phyloP scores from a whole-genome alignment of 1,140 invertebrate genomes.

The Hylaeus volcanicus region DNA sequence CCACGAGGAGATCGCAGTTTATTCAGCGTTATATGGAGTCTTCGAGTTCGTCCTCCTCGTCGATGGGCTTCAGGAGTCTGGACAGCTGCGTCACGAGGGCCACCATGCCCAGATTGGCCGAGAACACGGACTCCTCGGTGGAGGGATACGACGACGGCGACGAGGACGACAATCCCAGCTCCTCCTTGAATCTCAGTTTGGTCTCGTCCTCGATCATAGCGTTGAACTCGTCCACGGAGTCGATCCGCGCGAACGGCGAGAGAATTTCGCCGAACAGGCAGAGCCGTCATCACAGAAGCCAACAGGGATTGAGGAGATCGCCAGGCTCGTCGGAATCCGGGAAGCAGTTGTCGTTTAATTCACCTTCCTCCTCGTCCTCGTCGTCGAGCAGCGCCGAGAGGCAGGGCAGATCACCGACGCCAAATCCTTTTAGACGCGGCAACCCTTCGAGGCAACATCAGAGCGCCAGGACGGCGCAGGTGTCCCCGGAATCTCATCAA shows the following conservation, averaged over 20 bases:
- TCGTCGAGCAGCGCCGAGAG: slow-evolving; percentile 78
- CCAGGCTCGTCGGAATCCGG: slow-evolving; percentile 78
- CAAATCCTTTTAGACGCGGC: slow-evolving; percentile 72
- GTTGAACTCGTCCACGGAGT: slow-evolving; percentile 73
- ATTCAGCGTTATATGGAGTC: slow-evolving; percentile 81
- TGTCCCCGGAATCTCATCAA: slow-evolving; percentile 76
- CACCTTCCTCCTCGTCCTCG: slow-evolving; percentile 78
- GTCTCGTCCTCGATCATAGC: slow-evolving; percentile 58
- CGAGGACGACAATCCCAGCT: slow-evolving; percentile 81
- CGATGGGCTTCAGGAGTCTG: slow-evolving; percentile 82
- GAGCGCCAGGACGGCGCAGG: slow-evolving; percentile 70
- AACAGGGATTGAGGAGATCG: slow-evolving; percentile 75
- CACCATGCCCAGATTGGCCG: slow-evolving; percentile 81
- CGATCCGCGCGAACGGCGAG: slow-evolving; percentile 68
- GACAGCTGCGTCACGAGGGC: slow-evolving; percentile 80
- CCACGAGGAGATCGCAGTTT: slow-evolving; percentile 79
- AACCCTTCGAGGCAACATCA: slow-evolving; percentile 70
- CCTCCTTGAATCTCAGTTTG: slow-evolving; percentile 75
- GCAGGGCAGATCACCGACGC: slow-evolving; percentile 73
- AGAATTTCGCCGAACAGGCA: slow-evolving; percentile 77
- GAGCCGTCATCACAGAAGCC: slow-evolving; percentile 70
- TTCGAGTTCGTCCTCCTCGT: slow-evolving; percentile 82
- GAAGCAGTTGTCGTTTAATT: slow-evolving; percentile 77
- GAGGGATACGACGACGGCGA: slow-evolving; percentile 83
- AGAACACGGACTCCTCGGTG: slow-evolving; percentile 82